These are phyloP conservation scores for Psix sp. DNA, from an alignment of 1,140 invertebrate species.

Conservation along the genomic window DNA sequence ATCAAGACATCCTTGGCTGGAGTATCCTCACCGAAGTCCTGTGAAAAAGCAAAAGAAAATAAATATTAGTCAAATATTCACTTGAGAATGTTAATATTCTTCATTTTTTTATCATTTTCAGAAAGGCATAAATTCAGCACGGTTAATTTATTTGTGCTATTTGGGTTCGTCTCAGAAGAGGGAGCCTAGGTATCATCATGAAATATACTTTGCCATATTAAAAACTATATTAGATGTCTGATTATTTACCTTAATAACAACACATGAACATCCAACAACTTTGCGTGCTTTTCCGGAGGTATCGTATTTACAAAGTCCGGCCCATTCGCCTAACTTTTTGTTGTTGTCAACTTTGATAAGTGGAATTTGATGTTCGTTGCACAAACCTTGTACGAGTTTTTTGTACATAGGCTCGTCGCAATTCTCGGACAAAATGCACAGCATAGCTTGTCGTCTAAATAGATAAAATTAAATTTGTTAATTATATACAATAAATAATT, in stretches of 20 bases:
- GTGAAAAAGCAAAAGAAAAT: constrained; percentile 70
- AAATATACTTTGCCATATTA: not conserved
- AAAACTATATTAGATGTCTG: not conserved
- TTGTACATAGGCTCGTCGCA: constrained; percentile 99
- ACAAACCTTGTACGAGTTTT: constrained; percentile 98
- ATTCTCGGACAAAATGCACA: constrained; percentile 98
- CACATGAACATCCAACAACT: constrained; percentile 98
- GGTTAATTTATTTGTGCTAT: constrained; percentile 62
- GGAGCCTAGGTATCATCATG: constrained; percentile 75
- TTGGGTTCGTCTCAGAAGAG: constrained; percentile 76
- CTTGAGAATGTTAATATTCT: too few relatives aligned
- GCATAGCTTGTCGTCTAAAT: constrained; percentile 91
- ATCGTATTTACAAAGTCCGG: constrained; percentile 99
- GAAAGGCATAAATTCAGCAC: constrained; percentile 70
- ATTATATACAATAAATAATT: too few relatives aligned
- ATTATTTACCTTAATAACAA: constrained; percentile 93
- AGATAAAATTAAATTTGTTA: constrained; percentile 6
- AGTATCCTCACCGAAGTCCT: constrained; percentile 97
- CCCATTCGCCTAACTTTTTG: constrained; percentile 99
- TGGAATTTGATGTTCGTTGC: constrained; percentile 98
- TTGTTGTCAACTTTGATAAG: constrained; percentile 98
- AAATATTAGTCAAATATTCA: too few relatives aligned
- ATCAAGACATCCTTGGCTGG: constrained; percentile 94
- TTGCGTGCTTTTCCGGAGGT: constrained; percentile 99
- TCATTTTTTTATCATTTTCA: constrained; percentile 48